These are phyloP conservation scores for Himalopsyche japonica DNA, from an alignment of 2,888 invertebrate genomes.

Conservation along the genomic window DNA sequence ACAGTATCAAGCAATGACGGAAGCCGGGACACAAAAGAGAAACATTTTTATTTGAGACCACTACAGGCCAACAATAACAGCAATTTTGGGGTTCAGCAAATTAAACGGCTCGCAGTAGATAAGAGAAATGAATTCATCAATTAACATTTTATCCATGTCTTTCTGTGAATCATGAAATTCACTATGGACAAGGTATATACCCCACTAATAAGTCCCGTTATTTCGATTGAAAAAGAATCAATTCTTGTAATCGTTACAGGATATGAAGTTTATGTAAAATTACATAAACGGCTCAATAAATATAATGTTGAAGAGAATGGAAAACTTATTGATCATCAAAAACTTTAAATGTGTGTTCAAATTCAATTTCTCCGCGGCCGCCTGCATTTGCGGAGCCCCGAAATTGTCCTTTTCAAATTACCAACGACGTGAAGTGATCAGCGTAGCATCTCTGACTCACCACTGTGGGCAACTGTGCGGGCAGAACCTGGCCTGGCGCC, in stretches of 20 bases:
- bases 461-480: constrained; percentile 92
- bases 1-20: not conserved
- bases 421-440: constrained; percentile 1
- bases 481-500: constrained; percentile 88
- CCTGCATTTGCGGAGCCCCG: not conserved
- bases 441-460: constrained; percentile 63
- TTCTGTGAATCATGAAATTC: not conserved
- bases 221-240: too few relatives aligned
- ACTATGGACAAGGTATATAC: too few relatives aligned
- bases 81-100: not conserved
- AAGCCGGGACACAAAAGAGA: not conserved
- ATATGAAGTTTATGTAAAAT: too few relatives aligned
- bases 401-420: not conserved
- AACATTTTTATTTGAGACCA: not conserved
- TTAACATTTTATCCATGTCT: not conserved
- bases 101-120: not conserved
- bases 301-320: constrained; percentile 5
- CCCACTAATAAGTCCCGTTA: too few relatives aligned
- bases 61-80: not conserved
- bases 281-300: not conserved
- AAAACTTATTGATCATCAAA: not conserved
- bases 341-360: not conserved
- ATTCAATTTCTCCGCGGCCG: not conserved
- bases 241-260: too few relatives aligned
- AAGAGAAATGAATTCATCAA: not conserved